phyloP scores from a whole-genome alignment of 2,797 vertebrate species.

The Acridotheres tristis region DNA sequence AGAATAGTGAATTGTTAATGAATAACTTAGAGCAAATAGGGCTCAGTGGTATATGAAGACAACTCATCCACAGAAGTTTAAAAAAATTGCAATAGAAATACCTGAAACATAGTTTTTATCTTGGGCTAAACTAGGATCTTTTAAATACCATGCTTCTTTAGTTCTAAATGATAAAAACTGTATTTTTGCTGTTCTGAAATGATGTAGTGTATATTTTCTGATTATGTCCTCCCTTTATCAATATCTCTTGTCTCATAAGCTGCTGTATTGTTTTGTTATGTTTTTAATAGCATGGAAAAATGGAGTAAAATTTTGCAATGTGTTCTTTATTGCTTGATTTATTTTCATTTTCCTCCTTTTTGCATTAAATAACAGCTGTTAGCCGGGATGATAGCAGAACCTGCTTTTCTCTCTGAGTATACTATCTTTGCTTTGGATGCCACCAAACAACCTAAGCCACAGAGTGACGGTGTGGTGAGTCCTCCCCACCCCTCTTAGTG shows the following conservation, averaged over 20 bases:
- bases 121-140: not conserved
- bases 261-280: not conserved
- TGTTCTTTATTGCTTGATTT: slow-evolving; percentile 84
- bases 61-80: not conserved
- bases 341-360: slow-evolving; percentile 84
- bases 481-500: slow-evolving; percentile 75
- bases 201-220: not conserved
- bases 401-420: slow-evolving; percentile 99
- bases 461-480: slow-evolving; percentile 98
- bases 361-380: slow-evolving; percentile 91
- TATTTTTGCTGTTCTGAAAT: not conserved
- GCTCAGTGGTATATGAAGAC: not conserved
- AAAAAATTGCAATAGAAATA: not conserved
- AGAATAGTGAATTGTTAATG: not conserved
- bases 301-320: not conserved
- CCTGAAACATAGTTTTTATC: not conserved
- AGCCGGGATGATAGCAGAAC: slow-evolving; percentile 99
- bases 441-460: slow-evolving; percentile 91
- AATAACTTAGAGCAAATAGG: not conserved
- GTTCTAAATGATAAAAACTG: not conserved
- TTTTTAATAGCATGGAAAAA: not conserved
- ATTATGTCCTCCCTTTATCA: not conserved
- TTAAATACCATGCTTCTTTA: not conserved
- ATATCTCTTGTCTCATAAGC: not conserved
- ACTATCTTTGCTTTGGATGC: slow-evolving; percentile 99